Percentiles rank a stretch among this genome's conserved stretches.
These are phyloP conservation scores for Rattus rattus DNA, from an alignment of 2,113 vertebrate genomes.

Conservation along the genomic window DNA sequence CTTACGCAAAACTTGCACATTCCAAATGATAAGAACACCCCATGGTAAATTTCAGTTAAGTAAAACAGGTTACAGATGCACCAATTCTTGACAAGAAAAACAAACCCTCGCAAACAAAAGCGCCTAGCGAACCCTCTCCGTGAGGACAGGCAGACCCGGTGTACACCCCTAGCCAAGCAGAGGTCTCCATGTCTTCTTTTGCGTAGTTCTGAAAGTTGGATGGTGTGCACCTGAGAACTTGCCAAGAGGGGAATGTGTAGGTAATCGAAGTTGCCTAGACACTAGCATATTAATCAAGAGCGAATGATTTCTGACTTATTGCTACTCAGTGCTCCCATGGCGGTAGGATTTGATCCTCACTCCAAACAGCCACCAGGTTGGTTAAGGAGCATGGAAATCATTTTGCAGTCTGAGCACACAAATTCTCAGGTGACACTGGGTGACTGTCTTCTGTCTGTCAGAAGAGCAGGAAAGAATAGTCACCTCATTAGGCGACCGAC, in stretches of 20 bases:
- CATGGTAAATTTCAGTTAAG: slow-evolving; percentile 52
- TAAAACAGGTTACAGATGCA: slow-evolving; percentile 39
- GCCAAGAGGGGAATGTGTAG: neutral
- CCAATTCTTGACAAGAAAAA: slow-evolving; percentile 43
- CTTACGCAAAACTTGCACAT: slow-evolving; percentile 66
- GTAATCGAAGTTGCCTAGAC: neutral
- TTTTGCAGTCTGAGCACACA: neutral
- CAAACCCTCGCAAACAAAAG: slow-evolving; percentile 19
- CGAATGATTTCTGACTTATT: slow-evolving; percentile 31
- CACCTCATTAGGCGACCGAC: neutral
- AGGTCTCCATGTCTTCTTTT: neutral
- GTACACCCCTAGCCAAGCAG: neutral
- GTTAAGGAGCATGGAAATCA: neutral
- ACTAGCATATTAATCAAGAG: neutral
- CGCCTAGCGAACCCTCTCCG: slow-evolving; percentile 21
- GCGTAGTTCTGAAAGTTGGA: neutral
- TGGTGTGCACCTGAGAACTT: neutral
- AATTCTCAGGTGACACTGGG: neutral
- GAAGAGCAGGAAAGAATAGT: neutral
- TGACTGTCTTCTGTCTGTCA: neutral
- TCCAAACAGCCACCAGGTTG: neutral
- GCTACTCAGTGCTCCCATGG: neutral
- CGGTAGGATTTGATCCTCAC: neutral
- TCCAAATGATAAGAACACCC: slow-evolving; percentile 48
- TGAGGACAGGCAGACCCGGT: slow-evolving; percentile 1